Evolutionary conservation across 2,888 invertebrate genomes (phyloP), one percentile per base, ranked within the genome.

Genomic region (Eremobia ochroleuca): DNA sequence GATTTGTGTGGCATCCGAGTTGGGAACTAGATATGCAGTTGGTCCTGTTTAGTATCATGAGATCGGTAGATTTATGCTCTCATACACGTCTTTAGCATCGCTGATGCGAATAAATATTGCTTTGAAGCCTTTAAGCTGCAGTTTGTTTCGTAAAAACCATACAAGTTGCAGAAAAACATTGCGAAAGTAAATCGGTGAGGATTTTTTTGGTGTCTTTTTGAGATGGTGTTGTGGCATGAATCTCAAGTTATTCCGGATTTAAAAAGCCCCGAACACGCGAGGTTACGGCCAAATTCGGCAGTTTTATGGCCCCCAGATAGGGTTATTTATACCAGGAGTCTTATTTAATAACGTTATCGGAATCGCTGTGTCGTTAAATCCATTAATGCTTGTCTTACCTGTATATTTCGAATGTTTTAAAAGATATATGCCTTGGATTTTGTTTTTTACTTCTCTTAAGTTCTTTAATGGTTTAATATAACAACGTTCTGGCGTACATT

Each of bases 341-440:
- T 95, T 94, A 94, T 94, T 95, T 93, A 94, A 95, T 95, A 94
- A 94, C 92, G 92, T 94, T 94, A 95, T 94, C 93, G 89, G 90
- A 93, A 92, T 92, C 91, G 89, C 85, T 90, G 91, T 93, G 92
- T 92, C 92, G 91, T 94, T 92, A 92, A 92, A 92, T 92, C 92
- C 94, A 92, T 93, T 94, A 94, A 92, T 91, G 92, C 92, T 91
- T 93, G 92, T 94, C 91, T 90, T 90, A 88, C 89, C 87, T 85
- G 92, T 88, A 89, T 90, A 91, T 92, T 92, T 93, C 89, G 86
- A 88, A 82, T 85, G 88, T 89, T 92, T 87, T 79, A 89, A 90
- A 91, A 88, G 87, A 88, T 87, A 87, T 89, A 89, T 87, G 87
- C 81, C 78, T 83, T 76, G 74, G 82, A 84, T 87, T 90, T 89